A percentile compares a stretch with the other conserved stretches of the same genome.
phyloP scores from a whole-genome alignment of 37 sponge, comb jelly and placozoan species.

The Lycopodina hypogea region DNA sequence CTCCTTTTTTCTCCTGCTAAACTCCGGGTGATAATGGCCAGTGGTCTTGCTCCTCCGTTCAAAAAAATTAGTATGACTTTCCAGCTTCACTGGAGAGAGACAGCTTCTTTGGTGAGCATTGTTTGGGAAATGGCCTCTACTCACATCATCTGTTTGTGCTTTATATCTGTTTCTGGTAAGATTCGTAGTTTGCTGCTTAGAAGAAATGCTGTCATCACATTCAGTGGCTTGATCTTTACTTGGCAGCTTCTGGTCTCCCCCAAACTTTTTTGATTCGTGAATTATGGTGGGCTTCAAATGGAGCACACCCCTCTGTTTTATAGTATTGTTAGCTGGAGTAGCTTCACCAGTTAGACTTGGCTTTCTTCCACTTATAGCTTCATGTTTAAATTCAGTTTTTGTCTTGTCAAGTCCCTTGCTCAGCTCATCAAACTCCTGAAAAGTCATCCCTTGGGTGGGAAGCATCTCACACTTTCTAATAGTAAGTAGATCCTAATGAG shows the following conservation, averaged over 20 bases:
- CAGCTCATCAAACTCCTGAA: neutral
- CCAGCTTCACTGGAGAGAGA: no score
- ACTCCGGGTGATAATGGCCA: neutral
- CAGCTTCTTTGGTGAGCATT: no score
- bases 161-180: neutral
- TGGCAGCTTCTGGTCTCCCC: neutral
- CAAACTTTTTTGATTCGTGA: neutral
- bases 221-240: neutral
- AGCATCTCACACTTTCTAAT: no score
- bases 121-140: neutral
- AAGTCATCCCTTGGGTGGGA: slow-evolving; percentile 7
- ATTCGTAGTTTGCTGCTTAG: neutral
- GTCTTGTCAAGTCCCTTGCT: neutral
- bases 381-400: neutral
- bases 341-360: neutral
- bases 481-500: no score
- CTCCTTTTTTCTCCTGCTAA: neutral
- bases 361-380: neutral
- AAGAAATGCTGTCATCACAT: neutral
- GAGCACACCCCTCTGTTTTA: slow-evolving; percentile 4
- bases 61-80: no score
- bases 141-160: neutral
- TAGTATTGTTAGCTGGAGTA: neutral
- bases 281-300: slow-evolving; percentile 37
- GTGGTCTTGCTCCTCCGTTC: no score